Evolutionary conservation across 2,113 vertebrate genomes (phyloP).

Genomic region (Ictalurus furcatus): DNA sequence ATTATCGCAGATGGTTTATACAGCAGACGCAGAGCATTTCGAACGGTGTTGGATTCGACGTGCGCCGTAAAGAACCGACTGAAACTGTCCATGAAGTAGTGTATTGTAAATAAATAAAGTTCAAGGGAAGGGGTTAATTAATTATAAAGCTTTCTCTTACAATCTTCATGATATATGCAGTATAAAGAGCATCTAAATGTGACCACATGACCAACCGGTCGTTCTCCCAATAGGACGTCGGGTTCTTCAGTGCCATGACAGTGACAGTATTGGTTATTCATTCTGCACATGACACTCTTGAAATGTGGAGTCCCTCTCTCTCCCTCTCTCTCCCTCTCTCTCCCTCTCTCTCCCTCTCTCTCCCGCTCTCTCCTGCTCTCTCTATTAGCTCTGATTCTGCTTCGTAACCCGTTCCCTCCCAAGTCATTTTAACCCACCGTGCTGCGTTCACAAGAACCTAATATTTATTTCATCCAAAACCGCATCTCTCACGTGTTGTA

Average conservation of each 20-base stretch:
- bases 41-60: background rate
- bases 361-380: background rate
- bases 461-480: background rate
- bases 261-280: constrained; percentile 20
- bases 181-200: background rate
- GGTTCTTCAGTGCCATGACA: constrained; percentile 10
- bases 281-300: background rate
- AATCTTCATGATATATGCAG: background rate
- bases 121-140: background rate
- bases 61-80: background rate
- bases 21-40: background rate
- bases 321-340: background rate
- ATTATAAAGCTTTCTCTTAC: background rate
- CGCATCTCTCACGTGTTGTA: too few relatives aligned
- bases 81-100: background rate
- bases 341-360: too few relatives aligned
- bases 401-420: background rate
- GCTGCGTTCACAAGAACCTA: background rate
- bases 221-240: background rate
- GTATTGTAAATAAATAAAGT: background rate
- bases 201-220: background rate
- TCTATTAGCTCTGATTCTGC: background rate
- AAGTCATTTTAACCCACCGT: background rate
- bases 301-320: background rate
- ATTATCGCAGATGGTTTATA: constrained; percentile 11